Base-by-base conservation (phyloP, 2,113 vertebrate species). In the Phoxinus phoxinus region DNA sequence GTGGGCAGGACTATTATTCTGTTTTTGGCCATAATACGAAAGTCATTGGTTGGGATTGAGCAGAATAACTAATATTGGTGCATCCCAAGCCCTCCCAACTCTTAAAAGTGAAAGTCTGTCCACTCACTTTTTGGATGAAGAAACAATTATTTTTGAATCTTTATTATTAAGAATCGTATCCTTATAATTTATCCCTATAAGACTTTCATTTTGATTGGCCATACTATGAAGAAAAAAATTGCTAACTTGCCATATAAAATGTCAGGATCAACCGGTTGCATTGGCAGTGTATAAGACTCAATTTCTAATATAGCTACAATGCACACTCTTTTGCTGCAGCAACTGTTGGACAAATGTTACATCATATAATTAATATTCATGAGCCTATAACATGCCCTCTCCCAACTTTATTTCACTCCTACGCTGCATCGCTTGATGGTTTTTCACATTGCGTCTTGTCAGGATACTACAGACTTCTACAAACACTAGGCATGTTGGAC, bases 341-440 rank as follows among this genome's bases (percentile, higher is more conserved):
- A 79, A 79, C 11, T 17, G 21, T 9, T 59, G 30, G 23, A 79
- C 4, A 59, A 79, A 32, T n/a, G 10, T 37, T n/a, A 59, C 32
- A 58, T 59, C 53, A 41, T 41, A 23, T 59, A 21, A 56, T 58
- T 58, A 35, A 78, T 51, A 78, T 78, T 58, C 51, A 78, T 78
- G 48, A 56, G 15, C 51, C 21, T 35, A 79, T 32, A 76, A 59
- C 10, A 59, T 59, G 4, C 11, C 6, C 32, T 23, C 12, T 79
- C 27, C 21, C 4, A 32, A 79, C 1, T 21, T 78, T 21, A 30
- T 15, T 37, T 23, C 12, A 48, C 41, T 48, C 32, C 30, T 17
- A 30, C 25, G 0, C 46, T 51, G 44, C 37, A 35, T 35, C 30
- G 8, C 3, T 8, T 32, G 3, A 8, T 67, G 27, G 6, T 15